Percentiles rank a stretch among this genome's conserved stretches.
These are phyloP conservation scores for Solea solea DNA, from an alignment of 2,113 vertebrate genomes.

Conservation along the genomic window DNA sequence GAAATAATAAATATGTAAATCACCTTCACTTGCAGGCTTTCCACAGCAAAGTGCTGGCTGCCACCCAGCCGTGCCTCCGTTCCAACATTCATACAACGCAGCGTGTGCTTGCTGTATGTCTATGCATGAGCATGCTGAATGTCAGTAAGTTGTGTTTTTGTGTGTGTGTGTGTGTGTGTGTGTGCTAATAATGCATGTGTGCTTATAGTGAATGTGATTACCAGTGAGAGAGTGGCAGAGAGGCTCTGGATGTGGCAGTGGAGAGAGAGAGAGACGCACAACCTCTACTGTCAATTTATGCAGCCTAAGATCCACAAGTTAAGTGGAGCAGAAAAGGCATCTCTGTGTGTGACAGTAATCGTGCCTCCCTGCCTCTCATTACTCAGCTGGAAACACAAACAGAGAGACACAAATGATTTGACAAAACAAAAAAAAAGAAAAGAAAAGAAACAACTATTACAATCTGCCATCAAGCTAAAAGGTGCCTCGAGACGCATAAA, in stretches of 20 bases:
- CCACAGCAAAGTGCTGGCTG: conserved; percentile 54
- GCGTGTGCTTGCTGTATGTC: conserved; percentile 15
- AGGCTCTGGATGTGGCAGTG: conserved; percentile 3
- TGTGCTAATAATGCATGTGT: neutral
- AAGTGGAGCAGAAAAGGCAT: conserved; percentile 53
- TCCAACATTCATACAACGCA: conserved; percentile 48
- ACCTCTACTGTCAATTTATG: conserved; percentile 47
- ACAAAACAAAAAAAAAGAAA: conserved; percentile 4
- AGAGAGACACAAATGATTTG: conserved; percentile 22
- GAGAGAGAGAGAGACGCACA: conserved; percentile 9
- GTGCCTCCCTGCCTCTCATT: conserved; percentile 34
- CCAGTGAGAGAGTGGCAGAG: conserved; percentile 19
- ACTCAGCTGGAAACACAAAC: conserved; percentile 26
- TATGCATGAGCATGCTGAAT: neutral
- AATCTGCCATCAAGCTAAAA: conserved; percentile 15
- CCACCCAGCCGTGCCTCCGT: conserved; percentile 46
- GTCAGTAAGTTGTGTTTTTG: conserved; percentile 11
- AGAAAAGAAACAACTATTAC: neutral
- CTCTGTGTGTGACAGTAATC: conserved; percentile 47
- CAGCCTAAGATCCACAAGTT: conserved; percentile 42
- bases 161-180: conserved; percentile 7
- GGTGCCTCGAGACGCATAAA: neutral
- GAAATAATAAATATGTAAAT: conserved; percentile 72
- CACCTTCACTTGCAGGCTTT: conserved; percentile 54
- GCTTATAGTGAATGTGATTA: conserved; percentile 17